These are phyloP conservation scores for Thyatira batis DNA, from an alignment of 2,888 invertebrate species.

Conservation along the genomic window DNA sequence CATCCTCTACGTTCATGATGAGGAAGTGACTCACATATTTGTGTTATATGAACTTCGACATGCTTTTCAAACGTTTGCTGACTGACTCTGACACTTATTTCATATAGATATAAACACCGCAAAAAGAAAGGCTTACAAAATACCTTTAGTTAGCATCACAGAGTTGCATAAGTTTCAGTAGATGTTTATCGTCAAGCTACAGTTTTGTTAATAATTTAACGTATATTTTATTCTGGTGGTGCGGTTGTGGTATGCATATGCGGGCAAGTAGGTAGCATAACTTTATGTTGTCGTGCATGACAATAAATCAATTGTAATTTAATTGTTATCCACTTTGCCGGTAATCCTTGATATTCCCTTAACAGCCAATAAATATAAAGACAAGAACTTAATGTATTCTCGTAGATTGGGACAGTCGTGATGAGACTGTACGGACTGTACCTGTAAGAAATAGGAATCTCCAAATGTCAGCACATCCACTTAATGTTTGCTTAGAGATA, in stretches of 20 bases:
- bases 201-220: background rate
- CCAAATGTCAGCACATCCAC: constrained; percentile 16
- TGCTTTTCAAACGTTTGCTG: constrained; percentile 41
- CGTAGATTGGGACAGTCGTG: constrained; percentile 31
- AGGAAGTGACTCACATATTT: constrained; percentile 58
- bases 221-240: background rate
- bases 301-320: constrained; percentile 33
- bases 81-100: constrained; percentile 20
- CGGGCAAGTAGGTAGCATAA: constrained; percentile 1
- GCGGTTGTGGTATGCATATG: background rate
- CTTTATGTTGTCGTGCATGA: background rate
- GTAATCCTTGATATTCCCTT: constrained; percentile 26
- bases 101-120: constrained; percentile 1
- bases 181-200: background rate
- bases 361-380: constrained; percentile 31
- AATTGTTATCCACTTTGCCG: constrained; percentile 38
- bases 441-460: constrained; percentile 15
- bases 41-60: constrained; percentile 53
- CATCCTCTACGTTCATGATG: constrained; percentile 55
- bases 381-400: constrained; percentile 32
- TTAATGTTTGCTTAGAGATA: background rate
- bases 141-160: background rate
- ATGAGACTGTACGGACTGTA: constrained; percentile 19
- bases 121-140: background rate
- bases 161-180: background rate